These are phyloP conservation scores for Leistus spinibarbis DNA, from an alignment of 2,888 invertebrate species.

Conservation along the genomic window DNA sequence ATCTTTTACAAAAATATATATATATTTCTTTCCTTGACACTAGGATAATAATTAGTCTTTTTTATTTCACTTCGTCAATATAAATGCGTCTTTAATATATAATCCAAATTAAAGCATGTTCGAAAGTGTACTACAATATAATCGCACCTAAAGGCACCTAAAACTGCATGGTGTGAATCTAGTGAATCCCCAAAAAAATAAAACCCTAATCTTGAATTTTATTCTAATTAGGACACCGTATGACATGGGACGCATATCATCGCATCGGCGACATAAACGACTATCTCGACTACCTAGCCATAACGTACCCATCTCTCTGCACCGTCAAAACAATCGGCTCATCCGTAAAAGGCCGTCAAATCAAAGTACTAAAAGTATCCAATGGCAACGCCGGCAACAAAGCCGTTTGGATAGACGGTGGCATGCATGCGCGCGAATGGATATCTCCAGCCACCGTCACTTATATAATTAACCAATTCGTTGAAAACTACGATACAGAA, in stretches of 20 bases:
- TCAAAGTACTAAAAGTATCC: constrained; percentile 74
- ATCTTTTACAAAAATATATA: no score
- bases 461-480: constrained; percentile 73
- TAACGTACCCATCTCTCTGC: constrained; percentile 74
- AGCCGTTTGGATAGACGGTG: constrained; percentile 77
- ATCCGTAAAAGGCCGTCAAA: constrained; percentile 73
- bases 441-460: constrained; percentile 81
- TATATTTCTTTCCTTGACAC: no score
- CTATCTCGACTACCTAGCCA: constrained; percentile 74
- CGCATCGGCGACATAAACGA: constrained; percentile 70
- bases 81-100: no score
- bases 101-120: no score
- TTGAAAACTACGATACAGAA: constrained; percentile 69
- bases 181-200: constrained; percentile 37
- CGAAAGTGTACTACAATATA: no score
- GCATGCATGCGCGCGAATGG: constrained; percentile 92
- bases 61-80: no score
- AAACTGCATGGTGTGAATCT: no score
- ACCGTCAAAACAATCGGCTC: constrained; percentile 75
- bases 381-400: constrained; percentile 67
- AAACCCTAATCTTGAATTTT: constrained; percentile 9
- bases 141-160: not conserved
- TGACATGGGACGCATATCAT: constrained; percentile 82
- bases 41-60: no score
- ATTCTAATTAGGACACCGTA: constrained; percentile 57